A percentile compares a stretch with the other conserved stretches of the same genome.
These are phyloP conservation scores for Alfaro cultratus DNA, from an alignment of 2,797 vertebrate genomes.

Conservation along the genomic window DNA sequence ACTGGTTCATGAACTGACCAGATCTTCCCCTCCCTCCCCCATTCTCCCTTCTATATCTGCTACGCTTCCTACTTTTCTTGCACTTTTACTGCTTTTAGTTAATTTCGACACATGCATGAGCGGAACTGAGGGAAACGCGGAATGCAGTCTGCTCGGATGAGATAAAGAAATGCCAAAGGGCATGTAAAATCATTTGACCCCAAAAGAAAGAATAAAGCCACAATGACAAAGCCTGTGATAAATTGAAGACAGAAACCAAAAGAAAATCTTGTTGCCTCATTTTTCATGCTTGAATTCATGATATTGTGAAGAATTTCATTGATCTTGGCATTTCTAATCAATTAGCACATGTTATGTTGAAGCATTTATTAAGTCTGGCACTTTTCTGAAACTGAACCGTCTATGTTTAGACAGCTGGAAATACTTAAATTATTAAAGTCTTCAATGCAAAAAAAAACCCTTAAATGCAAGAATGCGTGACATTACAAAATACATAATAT, in stretches of 20 bases:
- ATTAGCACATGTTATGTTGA: constrained; percentile 46
- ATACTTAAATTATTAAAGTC: constrained; percentile 24
- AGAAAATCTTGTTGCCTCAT: constrained; percentile 54
- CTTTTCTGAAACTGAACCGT: constrained; percentile 4
- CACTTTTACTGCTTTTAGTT: constrained; percentile 36
- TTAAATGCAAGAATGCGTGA: background rate
- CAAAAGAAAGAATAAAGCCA: constrained; percentile 63
- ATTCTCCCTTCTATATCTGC: constrained; percentile 8
- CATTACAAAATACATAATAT: constrained; percentile 2
- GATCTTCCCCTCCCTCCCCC: constrained; percentile 12
- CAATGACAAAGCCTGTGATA: constrained; percentile 62
- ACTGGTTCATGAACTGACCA: constrained; percentile 65
- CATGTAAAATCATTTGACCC: constrained; percentile 69
- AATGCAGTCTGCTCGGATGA: constrained; percentile 58
- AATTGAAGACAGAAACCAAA: constrained; percentile 51
- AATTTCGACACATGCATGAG: constrained; percentile 43
- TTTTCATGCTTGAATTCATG: constrained; percentile 52
- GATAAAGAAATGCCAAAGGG: constrained; percentile 73
- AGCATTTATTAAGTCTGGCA: constrained; percentile 31
- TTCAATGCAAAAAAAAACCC: constrained; percentile 5
- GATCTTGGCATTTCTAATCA: constrained; percentile 56
- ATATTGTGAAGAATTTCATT: constrained; percentile 35
- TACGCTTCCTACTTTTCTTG: background rate
- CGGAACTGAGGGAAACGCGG: constrained; percentile 35
- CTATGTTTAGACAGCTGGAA: constrained; percentile 11